Conservation (phyloP, 1,140 invertebrate genomes). For the Epicauta chinensis region DNA sequence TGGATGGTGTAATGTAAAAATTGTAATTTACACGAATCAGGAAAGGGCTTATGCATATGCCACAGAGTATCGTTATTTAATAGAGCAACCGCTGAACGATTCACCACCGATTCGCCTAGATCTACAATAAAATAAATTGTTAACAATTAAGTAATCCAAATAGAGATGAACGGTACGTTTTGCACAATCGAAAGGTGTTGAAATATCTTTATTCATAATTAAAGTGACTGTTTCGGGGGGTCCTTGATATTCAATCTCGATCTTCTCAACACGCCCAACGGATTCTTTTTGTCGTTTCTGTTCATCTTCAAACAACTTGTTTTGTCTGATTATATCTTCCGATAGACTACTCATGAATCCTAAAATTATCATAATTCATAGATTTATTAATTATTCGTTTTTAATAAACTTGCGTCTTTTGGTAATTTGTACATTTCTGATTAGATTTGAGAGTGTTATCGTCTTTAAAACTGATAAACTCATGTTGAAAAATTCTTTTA, state of each 20-base stretch:
- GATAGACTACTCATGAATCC: no score
- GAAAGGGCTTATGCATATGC: slow-evolving; percentile 89
- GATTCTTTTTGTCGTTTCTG: slow-evolving; percentile 60
- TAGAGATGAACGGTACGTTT: slow-evolving; percentile 72
- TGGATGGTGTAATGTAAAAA: slow-evolving; percentile 72
- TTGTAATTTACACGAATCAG: slow-evolving; percentile 68
- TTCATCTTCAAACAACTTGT: slow-evolving; percentile 75
- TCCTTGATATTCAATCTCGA: slow-evolving; percentile 75
- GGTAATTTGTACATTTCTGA: no score
- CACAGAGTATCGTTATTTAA: slow-evolving; percentile 71
- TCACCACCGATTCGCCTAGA: slow-evolving; percentile 64
- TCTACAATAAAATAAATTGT: slow-evolving; percentile 50
- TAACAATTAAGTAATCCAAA: slow-evolving; percentile 2
- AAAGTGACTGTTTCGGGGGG: slow-evolving; percentile 65
- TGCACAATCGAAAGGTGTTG: slow-evolving; percentile 89
- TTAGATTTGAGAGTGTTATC: no score
- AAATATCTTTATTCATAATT: slow-evolving; percentile 88
- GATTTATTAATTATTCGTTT: no score
- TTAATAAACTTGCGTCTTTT: no score
- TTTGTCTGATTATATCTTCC: slow-evolving; percentile 39
- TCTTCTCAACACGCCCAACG: slow-evolving; percentile 85
- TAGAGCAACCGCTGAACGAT: slow-evolving; percentile 70
- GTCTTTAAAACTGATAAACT: no score
- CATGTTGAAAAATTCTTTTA: no score
- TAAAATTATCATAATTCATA: no score